Evolutionary conservation across 2,797 vertebrate species (phyloP).

Genomic region (Mormyrus proboscirostris): DNA sequence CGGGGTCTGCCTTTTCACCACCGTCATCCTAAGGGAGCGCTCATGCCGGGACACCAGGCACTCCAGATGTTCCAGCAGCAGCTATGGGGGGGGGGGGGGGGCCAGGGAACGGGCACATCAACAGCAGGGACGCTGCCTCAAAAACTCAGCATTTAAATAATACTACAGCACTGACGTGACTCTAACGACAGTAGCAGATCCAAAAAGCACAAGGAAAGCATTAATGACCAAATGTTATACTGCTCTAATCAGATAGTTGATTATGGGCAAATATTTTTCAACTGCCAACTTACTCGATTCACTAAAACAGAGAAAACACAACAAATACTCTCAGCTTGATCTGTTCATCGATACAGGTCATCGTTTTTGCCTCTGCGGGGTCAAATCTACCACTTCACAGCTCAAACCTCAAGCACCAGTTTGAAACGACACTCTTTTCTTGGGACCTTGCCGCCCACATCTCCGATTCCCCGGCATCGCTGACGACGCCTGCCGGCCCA

Average conservation of each 20-base stretch:
- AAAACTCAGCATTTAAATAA: neutral
- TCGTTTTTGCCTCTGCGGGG: neutral
- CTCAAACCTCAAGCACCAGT: neutral
- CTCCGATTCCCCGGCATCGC: neutral
- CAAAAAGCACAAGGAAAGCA: neutral
- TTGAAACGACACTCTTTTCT: neutral
- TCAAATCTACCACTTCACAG: neutral
- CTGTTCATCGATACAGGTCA: neutral
- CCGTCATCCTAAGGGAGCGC: conserved; percentile 89
- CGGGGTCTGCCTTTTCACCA: conserved; percentile 91
- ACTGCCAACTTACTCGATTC: neutral
- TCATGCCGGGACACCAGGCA: conserved; percentile 93
- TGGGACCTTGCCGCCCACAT: neutral
- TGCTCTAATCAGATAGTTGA: neutral
- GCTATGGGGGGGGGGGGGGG: conserved; percentile 50
- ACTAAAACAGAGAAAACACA: neutral
- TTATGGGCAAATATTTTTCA: neutral
- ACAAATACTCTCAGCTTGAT: neutral
- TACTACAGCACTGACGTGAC: neutral
- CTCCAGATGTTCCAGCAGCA: conserved; percentile 92
- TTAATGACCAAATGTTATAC: neutral
- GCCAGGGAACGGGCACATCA: neutral
- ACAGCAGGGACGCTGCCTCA: neutral
- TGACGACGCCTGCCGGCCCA: neutral
- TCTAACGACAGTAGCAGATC: neutral